phyloP scores from a whole-genome alignment of 35 echinoderm and acorn worm genomes.

The Acanthaster planci region DNA sequence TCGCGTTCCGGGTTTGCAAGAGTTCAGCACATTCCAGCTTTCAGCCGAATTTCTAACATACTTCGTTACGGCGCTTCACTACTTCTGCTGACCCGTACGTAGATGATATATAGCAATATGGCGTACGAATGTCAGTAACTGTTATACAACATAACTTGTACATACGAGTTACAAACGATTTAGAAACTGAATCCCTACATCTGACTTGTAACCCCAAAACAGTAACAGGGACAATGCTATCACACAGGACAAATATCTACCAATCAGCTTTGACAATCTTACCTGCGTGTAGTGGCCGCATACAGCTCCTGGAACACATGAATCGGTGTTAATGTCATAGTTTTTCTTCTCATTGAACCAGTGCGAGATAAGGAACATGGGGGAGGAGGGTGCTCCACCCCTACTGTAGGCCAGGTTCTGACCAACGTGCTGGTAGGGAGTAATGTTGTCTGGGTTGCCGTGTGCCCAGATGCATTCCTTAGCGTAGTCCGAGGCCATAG shows the following conservation, averaged over 20 bases:
- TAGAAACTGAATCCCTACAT: no score
- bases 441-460: slow-evolving; percentile 54
- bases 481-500: slow-evolving; percentile 77
- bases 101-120: no score
- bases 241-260: no score
- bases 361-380: slow-evolving; percentile 56
- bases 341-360: slow-evolving; percentile 73
- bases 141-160: no score
- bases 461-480: slow-evolving; percentile 90
- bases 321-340: slow-evolving; percentile 72
- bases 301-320: slow-evolving; percentile 55
- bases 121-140: no score
- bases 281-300: slow-evolving; percentile 97
- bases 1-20: no score
- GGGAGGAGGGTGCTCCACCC: slow-evolving; percentile 44
- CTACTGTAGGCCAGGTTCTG: slow-evolving; percentile 86
- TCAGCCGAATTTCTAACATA: no score
- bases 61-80: no score
- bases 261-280: not conserved
- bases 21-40: no score
- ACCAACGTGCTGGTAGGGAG: slow-evolving; percentile 63
- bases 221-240: no score
- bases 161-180: no score
- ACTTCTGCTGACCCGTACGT: no score
- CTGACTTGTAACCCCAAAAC: not conserved